These are phyloP conservation scores for Bombus polaris DNA, from an alignment of 1,140 invertebrate genomes.

Conservation along the genomic window DNA sequence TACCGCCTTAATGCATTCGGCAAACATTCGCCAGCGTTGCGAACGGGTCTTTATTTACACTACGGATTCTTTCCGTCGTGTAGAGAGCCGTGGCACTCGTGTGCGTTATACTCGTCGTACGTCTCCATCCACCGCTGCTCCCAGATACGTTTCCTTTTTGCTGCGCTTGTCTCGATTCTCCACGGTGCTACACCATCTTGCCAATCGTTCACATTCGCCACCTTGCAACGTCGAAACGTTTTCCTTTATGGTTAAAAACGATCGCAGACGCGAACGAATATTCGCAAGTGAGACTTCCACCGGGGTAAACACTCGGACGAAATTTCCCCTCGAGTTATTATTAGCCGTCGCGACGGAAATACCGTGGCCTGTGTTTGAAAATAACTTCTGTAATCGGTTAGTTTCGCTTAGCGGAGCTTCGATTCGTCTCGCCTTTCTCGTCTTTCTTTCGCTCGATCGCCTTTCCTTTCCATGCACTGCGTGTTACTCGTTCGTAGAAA, in stretches of 20 bases:
- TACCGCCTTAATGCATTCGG: constrained; percentile 77
- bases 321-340: constrained; percentile 12
- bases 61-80: constrained; percentile 69
- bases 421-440: background rate
- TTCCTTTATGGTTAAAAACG: too few species aligned
- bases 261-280: background rate
- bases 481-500: too few species aligned
- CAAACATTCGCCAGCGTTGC: constrained; percentile 77
- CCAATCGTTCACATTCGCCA: background rate
- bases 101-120: constrained; percentile 31
- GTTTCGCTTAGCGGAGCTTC: background rate
- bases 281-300: background rate
- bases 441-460: background rate
- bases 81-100: constrained; percentile 21
- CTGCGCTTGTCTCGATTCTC: too few species aligned
- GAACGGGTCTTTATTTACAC: constrained; percentile 77
- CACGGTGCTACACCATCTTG: too few species aligned
- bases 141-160: background rate
- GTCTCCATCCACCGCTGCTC: background rate
- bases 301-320: background rate
- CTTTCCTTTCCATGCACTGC: too few species aligned
- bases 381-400: constrained; percentile 1
- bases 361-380: constrained; percentile 10
- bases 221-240: background rate
- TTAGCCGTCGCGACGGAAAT: constrained; percentile 17